These are phyloP conservation scores for Odontocolon sp. DNA, from an alignment of 2,888 invertebrate genomes.

Conservation along the genomic window DNA sequence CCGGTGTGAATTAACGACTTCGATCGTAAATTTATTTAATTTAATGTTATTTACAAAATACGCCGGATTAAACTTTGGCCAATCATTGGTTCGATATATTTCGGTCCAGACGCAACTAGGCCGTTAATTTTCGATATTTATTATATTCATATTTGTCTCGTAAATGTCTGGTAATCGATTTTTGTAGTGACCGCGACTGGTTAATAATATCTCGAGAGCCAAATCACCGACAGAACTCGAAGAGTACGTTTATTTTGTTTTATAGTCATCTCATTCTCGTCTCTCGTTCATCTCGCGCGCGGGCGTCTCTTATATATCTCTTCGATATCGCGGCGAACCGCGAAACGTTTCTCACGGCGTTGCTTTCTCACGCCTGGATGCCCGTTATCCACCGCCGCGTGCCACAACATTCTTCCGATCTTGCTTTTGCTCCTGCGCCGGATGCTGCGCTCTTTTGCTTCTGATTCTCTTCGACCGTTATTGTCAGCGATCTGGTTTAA, in stretches of 20 bases:
- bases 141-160: slow-evolving; percentile 65
- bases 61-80: slow-evolving; percentile 16
- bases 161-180: slow-evolving; percentile 63
- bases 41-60: slow-evolving; percentile 59
- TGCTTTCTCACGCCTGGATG: slow-evolving; percentile 59
- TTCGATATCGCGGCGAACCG: slow-evolving; percentile 49
- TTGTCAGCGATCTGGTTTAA: background rate
- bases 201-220: background rate
- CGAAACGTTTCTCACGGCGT: slow-evolving; percentile 58
- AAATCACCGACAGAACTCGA: background rate
- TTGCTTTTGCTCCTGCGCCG: slow-evolving; percentile 11
- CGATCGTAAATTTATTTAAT: slow-evolving; percentile 61
- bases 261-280: slow-evolving; percentile 44
- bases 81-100: background rate
- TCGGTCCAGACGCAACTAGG: slow-evolving; percentile 8
- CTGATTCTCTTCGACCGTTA: slow-evolving; percentile 3
- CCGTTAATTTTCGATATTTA: slow-evolving; percentile 61
- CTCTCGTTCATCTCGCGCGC: slow-evolving; percentile 26
- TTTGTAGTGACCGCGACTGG: slow-evolving; percentile 23
- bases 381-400: slow-evolving; percentile 44
- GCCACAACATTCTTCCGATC: slow-evolving; percentile 25
- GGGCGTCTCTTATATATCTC: slow-evolving; percentile 56
- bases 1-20: slow-evolving; percentile 44
- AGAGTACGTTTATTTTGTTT: background rate
- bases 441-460: background rate